Base-by-base conservation (phyloP, 2,113 vertebrate species). In the Tachycineta bicolor region DNA sequence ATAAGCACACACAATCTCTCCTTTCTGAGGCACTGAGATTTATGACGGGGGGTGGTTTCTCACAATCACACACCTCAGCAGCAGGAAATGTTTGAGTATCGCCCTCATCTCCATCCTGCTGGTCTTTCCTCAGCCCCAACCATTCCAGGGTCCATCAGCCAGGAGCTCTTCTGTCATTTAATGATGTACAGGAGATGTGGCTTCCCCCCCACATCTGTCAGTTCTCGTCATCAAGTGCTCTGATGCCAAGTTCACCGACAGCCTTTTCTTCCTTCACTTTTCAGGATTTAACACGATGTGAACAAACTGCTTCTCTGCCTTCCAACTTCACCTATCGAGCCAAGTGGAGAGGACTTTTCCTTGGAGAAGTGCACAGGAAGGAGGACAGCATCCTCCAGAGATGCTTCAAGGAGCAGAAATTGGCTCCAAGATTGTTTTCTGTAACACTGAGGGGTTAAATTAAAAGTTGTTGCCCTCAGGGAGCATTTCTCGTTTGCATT, bases 121-220 rank as follows among this genome's bases (percentile, higher is more conserved):
- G 33, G 47, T 46, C 19, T 24, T 7, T 20, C 63, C 49, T 43
- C 80, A 73, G 68, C 37, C 59, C 52, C 70, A 50, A 2, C 19
- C 69, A 26, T 4, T 5, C 84, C 68, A 78, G 3, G 0, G 41
- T 14, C 55, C 47, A 5, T 3, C 79, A 43, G 22, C 58, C 77
- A 28, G 50, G 25, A 39, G 49, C 12, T 41, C 2, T 4, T 76
- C 1, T 15, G 15, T 33, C 15, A 0, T 6, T 64, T 23, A 3
- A 11, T 1, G 1, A 8, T 21, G 49, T 0, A 13, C 43, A 68
- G 43, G 24, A 63, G 68, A 80, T 4, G 7, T 1, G 37, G 49
- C 28, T 6, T 33, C 11, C 15, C 9, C 15, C 26, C 11, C 13
- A 11, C 0, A 2, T 44, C 0, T 34, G 21, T 7, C 49, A 47